phyloP scores from a whole-genome alignment of 2,888 invertebrate genomes.

The Epistrophella euchroma region DNA sequence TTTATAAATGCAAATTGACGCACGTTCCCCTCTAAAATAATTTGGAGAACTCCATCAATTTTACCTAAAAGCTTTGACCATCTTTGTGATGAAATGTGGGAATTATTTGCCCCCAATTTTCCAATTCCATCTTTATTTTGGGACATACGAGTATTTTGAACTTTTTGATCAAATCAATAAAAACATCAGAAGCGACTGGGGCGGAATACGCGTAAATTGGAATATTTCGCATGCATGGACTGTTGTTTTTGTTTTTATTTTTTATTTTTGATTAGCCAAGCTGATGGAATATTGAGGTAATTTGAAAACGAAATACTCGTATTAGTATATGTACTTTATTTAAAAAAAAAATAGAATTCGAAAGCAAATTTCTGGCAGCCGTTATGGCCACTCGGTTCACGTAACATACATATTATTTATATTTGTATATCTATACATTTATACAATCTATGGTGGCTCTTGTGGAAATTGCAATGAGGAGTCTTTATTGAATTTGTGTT shows the following conservation, averaged over 20 bases:
- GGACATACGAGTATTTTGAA: constrained; percentile 29
- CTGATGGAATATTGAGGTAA: constrained; percentile 26
- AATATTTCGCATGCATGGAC: constrained; percentile 36
- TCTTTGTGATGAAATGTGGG: constrained; percentile 6
- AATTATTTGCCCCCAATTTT: neutral
- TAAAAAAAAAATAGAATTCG: constrained; percentile 9
- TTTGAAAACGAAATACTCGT: constrained; percentile 32
- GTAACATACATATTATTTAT: neutral
- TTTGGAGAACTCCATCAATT: constrained; percentile 43
- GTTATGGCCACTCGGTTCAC: neutral
- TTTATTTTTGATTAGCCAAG: constrained; percentile 3
- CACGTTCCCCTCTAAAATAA: constrained; percentile 45
- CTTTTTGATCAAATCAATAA: constrained; percentile 45
- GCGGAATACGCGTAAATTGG: constrained; percentile 30
- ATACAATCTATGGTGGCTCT: constrained; percentile 15
- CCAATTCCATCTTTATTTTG: neutral
- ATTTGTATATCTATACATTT: neutral
- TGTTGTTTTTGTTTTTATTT: constrained; percentile 22
- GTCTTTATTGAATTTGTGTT: constrained; percentile 52
- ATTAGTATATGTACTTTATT: constrained; percentile 33
- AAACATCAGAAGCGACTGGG: constrained; percentile 45
- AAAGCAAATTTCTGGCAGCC: constrained; percentile 3
- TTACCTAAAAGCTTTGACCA: constrained; percentile 25
- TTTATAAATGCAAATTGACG: constrained; percentile 37
- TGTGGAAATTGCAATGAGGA: constrained; percentile 36